These are phyloP conservation scores for Champsocephalus esox DNA, from an alignment of 2,797 vertebrate species.

Conservation along the genomic window DNA sequence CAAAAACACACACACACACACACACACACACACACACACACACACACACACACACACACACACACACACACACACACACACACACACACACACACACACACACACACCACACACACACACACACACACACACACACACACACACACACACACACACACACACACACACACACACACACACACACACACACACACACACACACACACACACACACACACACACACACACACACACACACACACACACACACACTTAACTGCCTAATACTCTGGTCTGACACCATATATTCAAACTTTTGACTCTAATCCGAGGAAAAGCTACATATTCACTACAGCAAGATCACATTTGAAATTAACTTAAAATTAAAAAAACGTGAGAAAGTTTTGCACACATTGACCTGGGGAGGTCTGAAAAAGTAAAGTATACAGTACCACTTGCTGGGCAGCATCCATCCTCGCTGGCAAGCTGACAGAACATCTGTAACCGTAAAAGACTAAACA, in stretches of 20 bases:
- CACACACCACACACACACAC: slow-evolving; percentile 34
- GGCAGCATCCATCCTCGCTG: slow-evolving; percentile 12
- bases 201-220: slow-evolving; percentile 14
- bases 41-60: slow-evolving; percentile 47
- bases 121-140: slow-evolving; percentile 44
- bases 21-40: slow-evolving; percentile 44
- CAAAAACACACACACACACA: slow-evolving; percentile 55
- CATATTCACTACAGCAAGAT: slow-evolving; percentile 2
- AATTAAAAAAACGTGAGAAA: neutral
- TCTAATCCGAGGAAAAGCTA: slow-evolving; percentile 8
- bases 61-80: slow-evolving; percentile 43
- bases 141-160: slow-evolving; percentile 30
- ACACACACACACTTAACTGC: slow-evolving; percentile 44
- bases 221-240: too few species aligned
- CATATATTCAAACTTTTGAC: slow-evolving; percentile 38
- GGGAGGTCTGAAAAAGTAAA: slow-evolving; percentile 27
- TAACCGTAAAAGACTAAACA: slow-evolving; percentile 43
- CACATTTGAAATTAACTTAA: slow-evolving; percentile 11
- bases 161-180: slow-evolving; percentile 40
- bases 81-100: slow-evolving; percentile 40
- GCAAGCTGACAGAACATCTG: slow-evolving; percentile 40
- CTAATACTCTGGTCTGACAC: slow-evolving; percentile 44
- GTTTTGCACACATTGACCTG: neutral
- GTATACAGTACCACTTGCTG: slow-evolving; percentile 18
- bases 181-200: slow-evolving; percentile 41